phyloP scores from a whole-genome alignment of 2,888 invertebrate genomes.

The Melanophora roralis region DNA sequence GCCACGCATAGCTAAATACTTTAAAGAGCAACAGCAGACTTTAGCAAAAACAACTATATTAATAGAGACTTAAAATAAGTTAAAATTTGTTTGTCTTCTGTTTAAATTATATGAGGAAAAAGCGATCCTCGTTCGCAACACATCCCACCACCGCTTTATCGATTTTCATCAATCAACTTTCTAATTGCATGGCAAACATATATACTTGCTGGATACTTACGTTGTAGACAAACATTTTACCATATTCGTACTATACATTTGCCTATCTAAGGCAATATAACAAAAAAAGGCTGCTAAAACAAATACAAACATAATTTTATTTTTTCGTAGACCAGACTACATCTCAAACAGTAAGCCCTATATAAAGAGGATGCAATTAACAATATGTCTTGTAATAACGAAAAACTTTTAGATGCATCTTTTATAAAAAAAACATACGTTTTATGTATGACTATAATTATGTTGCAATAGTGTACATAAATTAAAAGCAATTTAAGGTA shows the following conservation, averaged over 20 bases:
- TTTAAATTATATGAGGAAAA: background rate
- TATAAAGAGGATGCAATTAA: too few species aligned
- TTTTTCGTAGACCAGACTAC: too few species aligned
- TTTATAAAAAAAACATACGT: too few species aligned
- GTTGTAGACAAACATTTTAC: conserved; percentile 16
- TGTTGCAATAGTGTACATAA: background rate
- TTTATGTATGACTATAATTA: too few species aligned
- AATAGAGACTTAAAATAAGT: conserved; percentile 40
- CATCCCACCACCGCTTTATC: conserved; percentile 58
- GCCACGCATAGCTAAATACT: conserved; percentile 52
- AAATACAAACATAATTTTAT: background rate
- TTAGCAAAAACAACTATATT: conserved; percentile 17
- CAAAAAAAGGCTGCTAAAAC: background rate
- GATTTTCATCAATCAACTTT: conserved; percentile 68
- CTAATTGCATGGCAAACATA: conserved; percentile 69
- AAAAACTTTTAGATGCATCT: too few species aligned
- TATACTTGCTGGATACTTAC: background rate
- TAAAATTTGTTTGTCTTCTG: conserved; percentile 30
- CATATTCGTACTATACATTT: conserved; percentile 30
- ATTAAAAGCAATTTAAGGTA: conserved; percentile 31
- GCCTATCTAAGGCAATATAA: conserved; percentile 15
- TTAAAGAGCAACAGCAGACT: background rate
- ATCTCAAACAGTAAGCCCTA: too few species aligned
- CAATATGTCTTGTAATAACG: too few species aligned
- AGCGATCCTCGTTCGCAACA: conserved; percentile 49